Conservation (phyloP, 2,888 invertebrate species). For the Andrena bucephala region DNA sequence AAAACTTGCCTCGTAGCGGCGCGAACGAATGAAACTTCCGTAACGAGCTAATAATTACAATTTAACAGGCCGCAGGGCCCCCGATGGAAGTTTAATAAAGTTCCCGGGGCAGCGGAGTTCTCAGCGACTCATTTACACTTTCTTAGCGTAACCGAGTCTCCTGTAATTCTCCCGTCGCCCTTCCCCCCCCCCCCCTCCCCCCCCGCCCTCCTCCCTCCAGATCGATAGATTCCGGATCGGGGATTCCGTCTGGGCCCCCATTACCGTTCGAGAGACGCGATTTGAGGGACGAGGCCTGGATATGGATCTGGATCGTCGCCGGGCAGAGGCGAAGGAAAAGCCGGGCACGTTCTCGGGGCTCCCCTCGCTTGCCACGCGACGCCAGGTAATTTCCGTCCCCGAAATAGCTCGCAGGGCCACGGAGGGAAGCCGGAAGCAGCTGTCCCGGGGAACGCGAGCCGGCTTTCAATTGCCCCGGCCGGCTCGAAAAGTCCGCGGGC, state of each 20-base stretch:
- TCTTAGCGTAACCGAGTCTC: constrained; percentile 8
- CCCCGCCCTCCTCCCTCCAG: too few species aligned
- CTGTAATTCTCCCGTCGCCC: neutral
- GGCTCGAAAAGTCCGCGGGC: constrained; percentile 9
- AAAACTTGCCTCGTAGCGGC: constrained; percentile 6
- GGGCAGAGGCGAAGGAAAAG: neutral
- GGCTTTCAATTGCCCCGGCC: constrained; percentile 20
- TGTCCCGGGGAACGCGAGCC: constrained; percentile 17
- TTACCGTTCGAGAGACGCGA: too few species aligned
- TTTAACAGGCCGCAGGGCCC: constrained; percentile 33
- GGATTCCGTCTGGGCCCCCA: neutral
- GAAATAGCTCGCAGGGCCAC: constrained; percentile 26
- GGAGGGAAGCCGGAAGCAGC: constrained; percentile 43
- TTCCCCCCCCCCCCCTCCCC: neutral
- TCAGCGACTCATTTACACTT: constrained; percentile 34
- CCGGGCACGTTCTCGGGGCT: constrained; percentile 29
- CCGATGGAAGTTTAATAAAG: constrained; percentile 42
- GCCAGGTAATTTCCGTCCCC: constrained; percentile 53
- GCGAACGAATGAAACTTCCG: constrained; percentile 15
- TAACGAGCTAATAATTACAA: constrained; percentile 41
- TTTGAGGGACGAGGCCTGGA: neutral
- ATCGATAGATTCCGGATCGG: neutral
- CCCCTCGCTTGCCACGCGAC: constrained; percentile 32
- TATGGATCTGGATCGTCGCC: neutral
- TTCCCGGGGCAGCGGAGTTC: constrained; percentile 13